Evolutionary conservation across 2,888 invertebrate genomes (phyloP), one percentile per base, ranked within the genome.

Genomic region (Xestia ashworthii): DNA sequence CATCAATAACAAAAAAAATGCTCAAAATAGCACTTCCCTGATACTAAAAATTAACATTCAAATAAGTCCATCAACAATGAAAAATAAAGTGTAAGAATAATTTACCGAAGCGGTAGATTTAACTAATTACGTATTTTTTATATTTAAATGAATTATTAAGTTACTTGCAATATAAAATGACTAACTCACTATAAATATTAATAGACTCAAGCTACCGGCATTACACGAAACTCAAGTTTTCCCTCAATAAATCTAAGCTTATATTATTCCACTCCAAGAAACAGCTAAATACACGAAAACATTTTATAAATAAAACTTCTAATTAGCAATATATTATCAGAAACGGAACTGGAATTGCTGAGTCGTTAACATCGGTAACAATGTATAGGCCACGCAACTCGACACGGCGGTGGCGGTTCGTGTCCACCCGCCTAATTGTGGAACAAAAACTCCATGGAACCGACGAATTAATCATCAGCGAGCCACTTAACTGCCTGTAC

Each of bases 401-500:
- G 89, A 87, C 90, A 87, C 87, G 88, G 90, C 92, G 93, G 91
- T 92, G 88, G 90, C 92, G 93, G 91, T 92, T 93, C 93, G 92
- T 90, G 92, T 84, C 88, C 91, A 91, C 88, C 83, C 88, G 88
- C 91, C 93, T 96, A 94, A 96, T 95, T 95, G 94, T 94, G 93
- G 89, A 94, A 96, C 95, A 95, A 95, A 95, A 96, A 94, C 93
- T 94, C 92, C 94, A 94, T 94, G 94, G 93, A 95, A 93, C 93
- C 93, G 91, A 92, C 93, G 92, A 94, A 95, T 96, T 95, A 96
- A 96, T 96, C 95, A 95, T 93, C 90, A 88, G 87, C 87, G 89
- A 86, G 86, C 91, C 88, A 88, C 91, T 92, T 92, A 90, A 93
- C 90, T 92, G 91, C 91, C 89, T 89, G 90, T 92, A 91, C 90